Evolutionary conservation across 2,113 vertebrate species (phyloP).

Genomic region (Rhinoptilus africanus): DNA sequence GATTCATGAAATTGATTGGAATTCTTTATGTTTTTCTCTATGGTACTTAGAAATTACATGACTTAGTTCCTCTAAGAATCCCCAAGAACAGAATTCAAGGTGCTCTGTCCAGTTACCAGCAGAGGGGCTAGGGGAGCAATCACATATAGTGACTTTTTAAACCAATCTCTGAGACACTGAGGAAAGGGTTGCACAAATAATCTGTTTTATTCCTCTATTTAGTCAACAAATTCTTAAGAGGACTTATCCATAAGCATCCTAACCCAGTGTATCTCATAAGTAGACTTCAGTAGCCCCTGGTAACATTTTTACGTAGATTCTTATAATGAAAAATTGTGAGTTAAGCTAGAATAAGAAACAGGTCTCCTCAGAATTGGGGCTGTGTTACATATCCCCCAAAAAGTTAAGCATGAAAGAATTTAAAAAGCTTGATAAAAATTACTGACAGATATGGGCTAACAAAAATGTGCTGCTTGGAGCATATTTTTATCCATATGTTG

Average conservation of each 20-base stretch:
- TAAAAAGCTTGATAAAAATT: neutral
- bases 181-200: neutral
- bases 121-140: neutral
- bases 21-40: neutral
- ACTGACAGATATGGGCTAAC: neutral
- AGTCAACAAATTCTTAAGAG: neutral
- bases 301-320: neutral
- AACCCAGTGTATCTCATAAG: neutral
- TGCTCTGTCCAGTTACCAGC: neutral
- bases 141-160: neutral
- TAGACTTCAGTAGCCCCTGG: neutral
- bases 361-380: accelerated
- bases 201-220: neutral
- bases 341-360: neutral
- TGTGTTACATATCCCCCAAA: neutral
- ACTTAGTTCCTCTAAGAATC: neutral
- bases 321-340: neutral
- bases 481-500: neutral
- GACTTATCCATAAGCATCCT: neutral
- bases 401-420: neutral
- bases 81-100: neutral
- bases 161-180: neutral
- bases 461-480: neutral
- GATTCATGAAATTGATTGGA: neutral
- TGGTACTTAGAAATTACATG: neutral